Evolutionary conservation across 1,140 invertebrate species (phyloP).

Genomic region (Brachionus sp.): DNA sequence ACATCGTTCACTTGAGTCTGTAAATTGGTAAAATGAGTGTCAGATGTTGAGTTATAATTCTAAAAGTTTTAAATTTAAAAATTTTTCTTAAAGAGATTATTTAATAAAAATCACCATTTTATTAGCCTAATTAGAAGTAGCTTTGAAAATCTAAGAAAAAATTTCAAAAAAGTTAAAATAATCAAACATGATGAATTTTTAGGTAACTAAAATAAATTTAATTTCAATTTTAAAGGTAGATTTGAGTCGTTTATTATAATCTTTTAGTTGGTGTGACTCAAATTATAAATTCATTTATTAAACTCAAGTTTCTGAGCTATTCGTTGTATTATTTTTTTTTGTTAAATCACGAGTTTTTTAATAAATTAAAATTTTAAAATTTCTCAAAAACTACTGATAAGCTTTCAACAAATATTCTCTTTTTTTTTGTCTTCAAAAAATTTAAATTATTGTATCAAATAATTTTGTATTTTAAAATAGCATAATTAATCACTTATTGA

Average conservation of each 20-base stretch:
- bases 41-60: conserved; percentile 23
- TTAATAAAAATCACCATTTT: neutral
- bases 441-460: no score
- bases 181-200: no score
- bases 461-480: no score
- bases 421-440: neutral
- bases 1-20: conserved; percentile 59
- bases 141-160: neutral
- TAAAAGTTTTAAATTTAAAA: neutral
- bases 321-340: neutral
- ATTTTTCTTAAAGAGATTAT: neutral
- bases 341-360: neutral
- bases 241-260: neutral
- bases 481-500: no score
- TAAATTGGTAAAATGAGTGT: conserved; percentile 47
- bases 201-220: neutral
- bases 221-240: neutral
- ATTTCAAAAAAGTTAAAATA: no score
- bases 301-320: neutral
- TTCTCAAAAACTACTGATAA: neutral
- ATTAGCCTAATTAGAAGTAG: neutral
- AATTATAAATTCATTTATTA: neutral
- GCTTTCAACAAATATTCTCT: neutral
- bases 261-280: neutral
- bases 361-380: neutral